Conservation (phyloP, 2,888 invertebrate species). For the Zelleria hepariella region DNA sequence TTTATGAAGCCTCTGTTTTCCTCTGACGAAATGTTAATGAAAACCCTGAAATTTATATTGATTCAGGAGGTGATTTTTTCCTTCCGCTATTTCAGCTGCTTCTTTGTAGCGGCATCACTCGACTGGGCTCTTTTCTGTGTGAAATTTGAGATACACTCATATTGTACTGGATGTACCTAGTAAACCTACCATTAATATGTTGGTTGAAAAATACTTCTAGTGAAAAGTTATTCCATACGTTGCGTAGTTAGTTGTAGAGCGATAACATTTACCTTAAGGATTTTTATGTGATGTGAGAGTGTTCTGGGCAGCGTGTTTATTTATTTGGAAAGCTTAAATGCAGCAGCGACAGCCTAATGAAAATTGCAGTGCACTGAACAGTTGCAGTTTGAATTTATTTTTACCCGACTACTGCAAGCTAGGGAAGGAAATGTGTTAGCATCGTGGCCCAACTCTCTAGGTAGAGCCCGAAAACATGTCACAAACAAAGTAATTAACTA, state of each 20-base stretch:
- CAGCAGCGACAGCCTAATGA: background rate
- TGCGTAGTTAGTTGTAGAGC: background rate
- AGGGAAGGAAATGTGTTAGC: too few relatives aligned
- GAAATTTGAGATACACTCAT: too few relatives aligned
- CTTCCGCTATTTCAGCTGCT: background rate
- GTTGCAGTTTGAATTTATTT: background rate
- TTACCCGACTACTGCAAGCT: background rate
- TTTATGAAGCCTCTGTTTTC: conserved; percentile 39
- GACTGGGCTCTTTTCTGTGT: background rate
- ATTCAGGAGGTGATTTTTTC: background rate
- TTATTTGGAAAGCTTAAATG: background rate
- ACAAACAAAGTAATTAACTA: too few relatives aligned
- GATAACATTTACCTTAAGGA: background rate
- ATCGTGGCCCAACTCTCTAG: too few relatives aligned
- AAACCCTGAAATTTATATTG: conserved; percentile 8
- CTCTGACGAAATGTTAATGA: conserved; percentile 23
- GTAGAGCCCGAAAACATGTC: too few relatives aligned
- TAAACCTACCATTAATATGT: too few relatives aligned
- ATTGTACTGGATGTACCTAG: too few relatives aligned
- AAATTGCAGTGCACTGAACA: background rate
- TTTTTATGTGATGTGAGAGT: background rate
- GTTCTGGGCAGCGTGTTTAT: background rate
- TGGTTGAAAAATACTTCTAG: too few relatives aligned
- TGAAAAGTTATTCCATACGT: background rate
- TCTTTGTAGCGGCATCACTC: background rate